Evolutionary conservation across 2,797 vertebrate species (phyloP).

Genomic region (Discoglossus pictus): DNA sequence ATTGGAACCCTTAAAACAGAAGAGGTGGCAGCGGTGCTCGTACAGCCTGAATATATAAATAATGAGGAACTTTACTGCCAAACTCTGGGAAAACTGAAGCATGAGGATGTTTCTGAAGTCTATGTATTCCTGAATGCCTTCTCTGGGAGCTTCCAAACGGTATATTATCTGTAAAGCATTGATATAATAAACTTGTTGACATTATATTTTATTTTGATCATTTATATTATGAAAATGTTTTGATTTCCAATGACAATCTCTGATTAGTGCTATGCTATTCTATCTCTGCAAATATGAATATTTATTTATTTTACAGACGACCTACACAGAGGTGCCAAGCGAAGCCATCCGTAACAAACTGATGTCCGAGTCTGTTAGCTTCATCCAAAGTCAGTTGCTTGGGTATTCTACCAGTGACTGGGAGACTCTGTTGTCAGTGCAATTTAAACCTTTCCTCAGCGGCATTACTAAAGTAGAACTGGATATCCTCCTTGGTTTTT

Average conservation of each 20-base stretch:
- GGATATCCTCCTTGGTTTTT: slow-evolving; percentile 29
- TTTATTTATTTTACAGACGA: too few relatives aligned
- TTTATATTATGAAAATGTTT: too few relatives aligned
- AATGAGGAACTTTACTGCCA: slow-evolving; percentile 52
- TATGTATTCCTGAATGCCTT: slow-evolving; percentile 49
- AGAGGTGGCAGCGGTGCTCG: slow-evolving; percentile 51
- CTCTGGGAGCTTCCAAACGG: background rate
- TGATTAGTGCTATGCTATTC: too few relatives aligned
- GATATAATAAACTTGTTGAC: too few relatives aligned
- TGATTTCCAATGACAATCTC: too few relatives aligned
- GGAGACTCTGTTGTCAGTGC: slow-evolving; percentile 16
- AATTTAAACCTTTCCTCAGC: slow-evolving; percentile 35
- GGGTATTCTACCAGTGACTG: slow-evolving; percentile 37
- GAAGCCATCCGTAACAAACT: slow-evolving; percentile 19
- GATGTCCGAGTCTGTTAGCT: slow-evolving; percentile 35
- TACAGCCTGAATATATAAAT: slow-evolving; percentile 28
- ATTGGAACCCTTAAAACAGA: slow-evolving; percentile 37
- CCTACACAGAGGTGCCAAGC: slow-evolving; percentile 24
- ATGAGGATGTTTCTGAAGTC: slow-evolving; percentile 5
- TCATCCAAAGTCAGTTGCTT: background rate
- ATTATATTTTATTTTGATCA: too few relatives aligned
- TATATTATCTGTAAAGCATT: too few relatives aligned
- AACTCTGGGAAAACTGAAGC: slow-evolving; percentile 48
- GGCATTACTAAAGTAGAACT: slow-evolving; percentile 15
- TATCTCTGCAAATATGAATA: too few relatives aligned